phyloP scores from a whole-genome alignment of 1,140 invertebrate species.

The Neodiprion fabricii region DNA sequence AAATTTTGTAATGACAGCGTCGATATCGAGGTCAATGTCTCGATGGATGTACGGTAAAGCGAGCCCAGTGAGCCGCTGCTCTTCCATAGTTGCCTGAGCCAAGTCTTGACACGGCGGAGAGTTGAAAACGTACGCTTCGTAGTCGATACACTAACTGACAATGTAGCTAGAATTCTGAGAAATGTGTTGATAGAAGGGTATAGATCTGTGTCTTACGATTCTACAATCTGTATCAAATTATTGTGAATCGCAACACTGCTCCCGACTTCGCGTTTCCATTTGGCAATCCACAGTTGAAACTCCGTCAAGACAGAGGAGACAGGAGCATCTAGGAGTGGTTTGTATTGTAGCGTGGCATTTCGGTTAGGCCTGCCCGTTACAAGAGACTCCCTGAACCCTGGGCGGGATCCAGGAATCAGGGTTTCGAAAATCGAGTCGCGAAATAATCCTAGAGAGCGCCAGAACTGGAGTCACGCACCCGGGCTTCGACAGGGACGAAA shows the following conservation, averaged over 20 bases:
- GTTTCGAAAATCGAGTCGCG: too few relatives aligned
- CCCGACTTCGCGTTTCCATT: conserved; percentile 27
- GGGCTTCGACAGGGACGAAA: too few relatives aligned
- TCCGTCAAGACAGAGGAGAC: conserved; percentile 20
- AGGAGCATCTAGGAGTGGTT: conserved; percentile 21
- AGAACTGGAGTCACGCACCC: too few relatives aligned
- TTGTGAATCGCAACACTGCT: not conserved
- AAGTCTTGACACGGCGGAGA: conserved; percentile 42
- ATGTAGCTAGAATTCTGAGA: conserved; percentile 32
- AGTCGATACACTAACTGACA: conserved; percentile 43
- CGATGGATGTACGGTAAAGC: conserved; percentile 39
- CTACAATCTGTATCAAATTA: not conserved
- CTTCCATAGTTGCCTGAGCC: conserved; percentile 38
- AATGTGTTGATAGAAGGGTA: conserved; percentile 28
- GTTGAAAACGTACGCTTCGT: conserved; percentile 43
- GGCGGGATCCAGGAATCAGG: too few relatives aligned
- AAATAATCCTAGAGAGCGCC: too few relatives aligned
- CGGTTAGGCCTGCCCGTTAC: too few relatives aligned
- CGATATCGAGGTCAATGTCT: conserved; percentile 34
- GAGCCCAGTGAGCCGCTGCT: conserved; percentile 38
- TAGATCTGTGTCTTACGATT: conserved; percentile 23
- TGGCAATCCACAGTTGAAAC: conserved; percentile 34
- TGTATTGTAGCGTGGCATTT: not conserved
- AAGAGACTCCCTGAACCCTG: too few relatives aligned
- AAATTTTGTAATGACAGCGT: conserved; percentile 23